Conservation (phyloP, 2,113 vertebrate species). For the Turdus rufiventris region DNA sequence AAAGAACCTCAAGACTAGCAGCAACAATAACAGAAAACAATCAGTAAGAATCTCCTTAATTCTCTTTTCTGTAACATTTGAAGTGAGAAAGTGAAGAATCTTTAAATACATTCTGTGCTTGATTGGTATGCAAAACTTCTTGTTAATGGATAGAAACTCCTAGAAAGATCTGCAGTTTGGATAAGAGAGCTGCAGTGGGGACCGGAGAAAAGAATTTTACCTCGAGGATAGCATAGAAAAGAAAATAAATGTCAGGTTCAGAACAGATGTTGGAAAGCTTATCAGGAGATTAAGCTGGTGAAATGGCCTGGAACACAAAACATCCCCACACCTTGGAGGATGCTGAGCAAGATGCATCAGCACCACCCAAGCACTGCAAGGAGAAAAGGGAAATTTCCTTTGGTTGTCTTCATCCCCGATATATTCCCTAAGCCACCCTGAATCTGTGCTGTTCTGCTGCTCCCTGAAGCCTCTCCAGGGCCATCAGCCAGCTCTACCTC, state of each 20-base stretch:
- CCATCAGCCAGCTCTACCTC: background rate
- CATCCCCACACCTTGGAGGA: background rate
- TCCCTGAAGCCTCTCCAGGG: background rate
- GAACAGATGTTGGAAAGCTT: constrained; percentile 32
- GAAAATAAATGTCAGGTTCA: constrained; percentile 25
- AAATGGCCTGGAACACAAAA: constrained; percentile 36
- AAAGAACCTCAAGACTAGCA: background rate
- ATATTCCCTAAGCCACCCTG: background rate
- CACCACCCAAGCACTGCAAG: background rate
- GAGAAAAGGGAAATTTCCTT: background rate
- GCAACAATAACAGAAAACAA: background rate
- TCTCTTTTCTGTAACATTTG: background rate
- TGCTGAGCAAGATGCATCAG: background rate
- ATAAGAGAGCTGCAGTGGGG: background rate
- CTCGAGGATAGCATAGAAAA: background rate
- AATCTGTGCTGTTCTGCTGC: background rate
- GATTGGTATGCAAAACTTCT: background rate
- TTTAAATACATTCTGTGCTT: background rate
- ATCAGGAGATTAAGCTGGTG: constrained; percentile 28
- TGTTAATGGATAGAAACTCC: background rate
- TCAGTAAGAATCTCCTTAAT: background rate
- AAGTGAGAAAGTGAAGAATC: background rate
- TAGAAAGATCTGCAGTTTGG: background rate
- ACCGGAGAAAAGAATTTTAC: background rate
- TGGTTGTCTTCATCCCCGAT: background rate